Base-by-base conservation (phyloP, 2,797 vertebrate species). In the Coendou prehensilis region DNA sequence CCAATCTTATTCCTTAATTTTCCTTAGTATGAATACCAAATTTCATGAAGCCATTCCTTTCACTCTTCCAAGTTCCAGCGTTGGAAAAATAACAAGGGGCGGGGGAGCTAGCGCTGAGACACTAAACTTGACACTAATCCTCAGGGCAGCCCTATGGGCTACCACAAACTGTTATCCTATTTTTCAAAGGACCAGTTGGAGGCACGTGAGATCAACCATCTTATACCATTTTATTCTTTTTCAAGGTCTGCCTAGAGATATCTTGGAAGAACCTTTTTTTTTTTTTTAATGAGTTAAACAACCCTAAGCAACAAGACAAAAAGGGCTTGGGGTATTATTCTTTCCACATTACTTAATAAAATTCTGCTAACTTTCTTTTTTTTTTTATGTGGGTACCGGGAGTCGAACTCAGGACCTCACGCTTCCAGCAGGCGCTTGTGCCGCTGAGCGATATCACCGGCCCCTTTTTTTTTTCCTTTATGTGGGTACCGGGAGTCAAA, bases 111-210 rank as follows among this genome's bases (percentile, higher is more conserved):
- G 20, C 28, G 41, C 26, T 61, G 63, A 64, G 79, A 89, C n/a
- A 33, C 50, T 59, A 3, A 75, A 22, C 14, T 26, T 76, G 59
- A 47, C 71, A 17, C 17, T 64, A 57, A 71, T 61, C 14, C 28
- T 82, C 54, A 71, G 0, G 11, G 33, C 41, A 92, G 22, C 14
- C 33, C 50, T 76, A 2, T 61, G 23, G 37, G 41, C 54, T 23
- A 50, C 52, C 30, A 10, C 1, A 0, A 57, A 33, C 6, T 71
- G 47, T 47, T 79, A 52, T 64, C 7, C 45, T n/a, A 28, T n/a
- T 87, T 95, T 78, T 87, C 23, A 90, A 76, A 90, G 61, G 20
- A 56, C 23, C 18, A 83, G 28, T 90, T 14, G 52, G 30, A 84
- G 50, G 33, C n/a, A 73, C 47, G 6, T 18, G 59, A 96, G 15